These are phyloP conservation scores for Agonopterix subpropinquella DNA, from an alignment of 2,888 invertebrate genomes.

Conservation along the genomic window DNA sequence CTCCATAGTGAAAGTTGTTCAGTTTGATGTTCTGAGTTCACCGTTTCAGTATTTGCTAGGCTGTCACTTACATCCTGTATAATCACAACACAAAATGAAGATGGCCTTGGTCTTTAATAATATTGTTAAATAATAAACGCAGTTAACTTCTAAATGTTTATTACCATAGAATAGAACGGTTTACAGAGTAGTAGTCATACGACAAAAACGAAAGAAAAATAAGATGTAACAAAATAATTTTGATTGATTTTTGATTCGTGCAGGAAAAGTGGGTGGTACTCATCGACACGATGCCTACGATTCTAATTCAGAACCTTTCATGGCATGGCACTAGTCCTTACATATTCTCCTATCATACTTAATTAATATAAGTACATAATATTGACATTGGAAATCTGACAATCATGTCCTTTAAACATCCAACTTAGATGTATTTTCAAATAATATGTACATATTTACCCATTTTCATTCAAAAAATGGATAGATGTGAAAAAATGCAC, in stretches of 20 bases:
- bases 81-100: no score
- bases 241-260: constrained; percentile 53
- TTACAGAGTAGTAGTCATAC: constrained; percentile 57
- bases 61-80: no score
- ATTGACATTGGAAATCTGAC: constrained; percentile 30
- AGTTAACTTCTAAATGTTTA: constrained; percentile 56
- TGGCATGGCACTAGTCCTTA: constrained; percentile 75
- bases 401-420: not conserved
- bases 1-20: no score
- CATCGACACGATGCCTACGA: constrained; percentile 71
- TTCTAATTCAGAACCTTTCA: constrained; percentile 75
- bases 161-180: constrained; percentile 67
- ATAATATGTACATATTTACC: constrained; percentile 25
- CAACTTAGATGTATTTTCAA: constrained; percentile 27
- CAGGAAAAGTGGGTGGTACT: constrained; percentile 75
- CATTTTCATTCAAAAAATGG: constrained; percentile 23
- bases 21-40: no score
- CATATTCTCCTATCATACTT: constrained; percentile 72
- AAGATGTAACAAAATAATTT: constrained; percentile 59
- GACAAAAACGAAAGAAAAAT: constrained; percentile 52
- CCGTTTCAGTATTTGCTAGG: no score
- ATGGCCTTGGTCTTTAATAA: no score
- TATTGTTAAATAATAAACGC: no score
- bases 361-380: constrained; percentile 42
- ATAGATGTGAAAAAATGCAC: constrained; percentile 25